These are phyloP conservation scores for Rhopalosiphum maidis DNA, from an alignment of 1,140 invertebrate species.

Conservation along the genomic window DNA sequence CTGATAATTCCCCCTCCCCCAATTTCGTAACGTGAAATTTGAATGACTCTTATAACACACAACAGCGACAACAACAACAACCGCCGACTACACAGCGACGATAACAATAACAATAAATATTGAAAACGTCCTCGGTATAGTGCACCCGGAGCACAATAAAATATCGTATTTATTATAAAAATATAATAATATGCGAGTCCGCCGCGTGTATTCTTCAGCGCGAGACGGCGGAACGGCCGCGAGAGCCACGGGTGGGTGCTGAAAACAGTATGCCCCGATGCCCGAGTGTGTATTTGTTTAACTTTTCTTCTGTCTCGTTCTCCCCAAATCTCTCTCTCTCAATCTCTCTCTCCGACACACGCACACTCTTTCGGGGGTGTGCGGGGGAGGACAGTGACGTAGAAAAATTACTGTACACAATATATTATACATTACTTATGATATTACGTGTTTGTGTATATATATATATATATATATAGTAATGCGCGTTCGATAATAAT, in stretches of 20 bases:
- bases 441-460: neutral
- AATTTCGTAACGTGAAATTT: neutral
- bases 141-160: neutral
- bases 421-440: neutral
- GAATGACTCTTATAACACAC: neutral
- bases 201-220: neutral
- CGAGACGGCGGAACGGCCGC: neutral
- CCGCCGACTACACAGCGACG: neutral
- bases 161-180: neutral
- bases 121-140: neutral
- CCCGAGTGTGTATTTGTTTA: neutral
- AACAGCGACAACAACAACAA: neutral
- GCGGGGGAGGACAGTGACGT: neutral
- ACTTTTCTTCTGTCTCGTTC: neutral
- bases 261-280: neutral
- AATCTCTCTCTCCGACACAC: too few relatives aligned
- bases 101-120: neutral
- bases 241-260: neutral
- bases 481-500: neutral
- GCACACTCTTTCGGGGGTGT: neutral
- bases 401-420: neutral
- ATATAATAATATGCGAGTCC: constrained; percentile 7
- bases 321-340: too few relatives aligned
- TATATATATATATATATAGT: neutral
- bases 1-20: neutral